Evolutionary conservation across 2,888 invertebrate species (phyloP).

Genomic region (Endomychus coccineus): DNA sequence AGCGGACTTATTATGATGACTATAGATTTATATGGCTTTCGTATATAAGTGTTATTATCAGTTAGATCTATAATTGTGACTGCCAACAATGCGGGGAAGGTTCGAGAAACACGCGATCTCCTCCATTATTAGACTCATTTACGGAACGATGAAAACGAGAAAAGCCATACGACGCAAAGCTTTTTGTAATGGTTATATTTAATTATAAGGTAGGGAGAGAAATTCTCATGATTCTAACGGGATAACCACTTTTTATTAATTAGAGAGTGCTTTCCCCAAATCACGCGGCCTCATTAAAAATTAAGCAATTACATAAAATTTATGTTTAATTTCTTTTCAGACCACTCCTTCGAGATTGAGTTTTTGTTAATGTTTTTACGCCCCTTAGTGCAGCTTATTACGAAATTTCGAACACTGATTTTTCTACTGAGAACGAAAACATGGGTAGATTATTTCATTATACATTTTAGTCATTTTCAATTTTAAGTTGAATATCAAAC

Average conservation of each 20-base stretch:
- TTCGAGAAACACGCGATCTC: slow-evolving; percentile 4
- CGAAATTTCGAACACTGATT: no score
- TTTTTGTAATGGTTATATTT: slow-evolving; percentile 6
- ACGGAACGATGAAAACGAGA: slow-evolving; percentile 1
- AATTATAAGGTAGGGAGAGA: slow-evolving; percentile 2
- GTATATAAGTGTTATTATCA: no score
- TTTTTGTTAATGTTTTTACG: no score
- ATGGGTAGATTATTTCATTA: no score
- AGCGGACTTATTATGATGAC: no score
- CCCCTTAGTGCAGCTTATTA: no score
- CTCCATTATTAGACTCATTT: slow-evolving; percentile 5
- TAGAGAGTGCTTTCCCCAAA: not conserved
- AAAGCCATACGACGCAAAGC: slow-evolving; percentile 1
- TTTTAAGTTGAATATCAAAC: no score
- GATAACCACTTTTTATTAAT: slow-evolving; percentile 2
- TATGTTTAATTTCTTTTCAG: no score
- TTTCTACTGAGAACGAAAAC: no score
- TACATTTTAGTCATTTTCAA: no score
- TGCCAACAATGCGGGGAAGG: not conserved
- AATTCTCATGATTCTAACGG: not conserved
- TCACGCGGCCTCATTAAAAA: not conserved
- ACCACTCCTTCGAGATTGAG: no score
- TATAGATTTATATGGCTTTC: no score
- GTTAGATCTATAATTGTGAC: slow-evolving; percentile 1
- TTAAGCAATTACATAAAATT: not conserved